These are phyloP conservation scores for Trissolcus brochymenae DNA, from an alignment of 2,888 invertebrate species.

Conservation along the genomic window DNA sequence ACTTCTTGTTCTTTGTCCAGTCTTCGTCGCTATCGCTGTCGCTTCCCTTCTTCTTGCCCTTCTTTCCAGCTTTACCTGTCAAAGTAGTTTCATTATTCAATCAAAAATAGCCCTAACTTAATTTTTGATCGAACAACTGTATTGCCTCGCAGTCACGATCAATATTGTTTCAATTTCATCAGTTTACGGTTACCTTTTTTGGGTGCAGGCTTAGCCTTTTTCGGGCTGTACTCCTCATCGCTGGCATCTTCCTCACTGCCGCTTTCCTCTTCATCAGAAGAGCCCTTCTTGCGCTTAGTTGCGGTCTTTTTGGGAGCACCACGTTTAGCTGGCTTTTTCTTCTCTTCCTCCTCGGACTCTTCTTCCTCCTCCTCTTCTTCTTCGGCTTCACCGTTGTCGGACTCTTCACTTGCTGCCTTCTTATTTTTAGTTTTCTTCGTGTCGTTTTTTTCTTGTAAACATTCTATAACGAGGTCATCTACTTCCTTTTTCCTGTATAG, in stretches of 20 bases:
- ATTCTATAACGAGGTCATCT: conserved; percentile 91
- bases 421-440: conserved; percentile 74
- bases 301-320: conserved; percentile 78
- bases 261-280: conserved; percentile 78
- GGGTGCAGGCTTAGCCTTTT: conserved; percentile 78
- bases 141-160: background rate
- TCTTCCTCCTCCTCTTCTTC: conserved; percentile 77
- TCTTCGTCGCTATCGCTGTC: conserved; percentile 84
- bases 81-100: conserved; percentile 10
- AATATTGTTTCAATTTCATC: background rate
- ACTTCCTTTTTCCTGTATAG: conserved; percentile 87
- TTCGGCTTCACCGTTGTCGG: conserved; percentile 76
- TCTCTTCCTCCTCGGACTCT: conserved; percentile 76
- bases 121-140: too few relatives aligned
- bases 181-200: conserved; percentile 75
- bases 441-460: conserved; percentile 77
- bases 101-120: background rate
- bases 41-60: conserved; percentile 81
- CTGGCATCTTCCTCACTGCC: conserved; percentile 78
- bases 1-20: conserved; percentile 81
- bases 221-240: conserved; percentile 81
- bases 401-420: conserved; percentile 75
- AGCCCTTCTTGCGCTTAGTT: conserved; percentile 78
- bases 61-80: conserved; percentile 73
- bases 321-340: conserved; percentile 80